Conservation (phyloP, 1,140 invertebrate species). For the Fopius arisanus region DNA sequence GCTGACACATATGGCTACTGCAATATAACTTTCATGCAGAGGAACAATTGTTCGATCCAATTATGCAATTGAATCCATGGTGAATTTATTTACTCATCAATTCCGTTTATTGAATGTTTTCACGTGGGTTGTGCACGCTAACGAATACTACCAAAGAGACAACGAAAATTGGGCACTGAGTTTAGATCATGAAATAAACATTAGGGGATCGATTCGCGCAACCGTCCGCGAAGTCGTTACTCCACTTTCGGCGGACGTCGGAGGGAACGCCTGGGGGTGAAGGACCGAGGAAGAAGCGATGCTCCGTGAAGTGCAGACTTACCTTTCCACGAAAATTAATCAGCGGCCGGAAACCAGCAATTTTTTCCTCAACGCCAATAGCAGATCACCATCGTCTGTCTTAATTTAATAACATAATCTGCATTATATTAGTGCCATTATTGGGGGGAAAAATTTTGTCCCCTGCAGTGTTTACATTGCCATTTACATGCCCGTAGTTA, state of each 20-base stretch:
- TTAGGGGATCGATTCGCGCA: slow-evolving; percentile 42
- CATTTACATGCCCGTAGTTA: no score
- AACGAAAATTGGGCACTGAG: slow-evolving; percentile 18
- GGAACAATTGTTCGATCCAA: not conserved
- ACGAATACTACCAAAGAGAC: not conserved
- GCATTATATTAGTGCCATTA: slow-evolving; percentile 35
- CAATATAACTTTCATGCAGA: not conserved
- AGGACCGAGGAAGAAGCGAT: slow-evolving; percentile 19
- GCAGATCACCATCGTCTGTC: slow-evolving; percentile 24
- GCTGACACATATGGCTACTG: no score
- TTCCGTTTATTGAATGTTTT: not conserved
- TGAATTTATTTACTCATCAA: not conserved
- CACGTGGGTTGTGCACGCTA: not conserved
- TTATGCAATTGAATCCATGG: not conserved
- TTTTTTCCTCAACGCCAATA: slow-evolving; percentile 50
- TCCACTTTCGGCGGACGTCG: slow-evolving; percentile 31
- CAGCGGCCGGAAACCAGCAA: slow-evolving; percentile 54
- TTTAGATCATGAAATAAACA: slow-evolving; percentile 51
- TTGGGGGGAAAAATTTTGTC: not conserved
- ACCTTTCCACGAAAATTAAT: slow-evolving; percentile 57
- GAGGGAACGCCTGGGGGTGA: not conserved
- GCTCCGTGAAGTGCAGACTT: slow-evolving; percentile 31
- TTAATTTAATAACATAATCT: slow-evolving; percentile 39
- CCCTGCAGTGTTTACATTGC: not conserved
- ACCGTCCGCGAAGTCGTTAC: slow-evolving; percentile 48